Base-by-base conservation (phyloP, 1,140 invertebrate species). In the Campoletis sonorensis region DNA sequence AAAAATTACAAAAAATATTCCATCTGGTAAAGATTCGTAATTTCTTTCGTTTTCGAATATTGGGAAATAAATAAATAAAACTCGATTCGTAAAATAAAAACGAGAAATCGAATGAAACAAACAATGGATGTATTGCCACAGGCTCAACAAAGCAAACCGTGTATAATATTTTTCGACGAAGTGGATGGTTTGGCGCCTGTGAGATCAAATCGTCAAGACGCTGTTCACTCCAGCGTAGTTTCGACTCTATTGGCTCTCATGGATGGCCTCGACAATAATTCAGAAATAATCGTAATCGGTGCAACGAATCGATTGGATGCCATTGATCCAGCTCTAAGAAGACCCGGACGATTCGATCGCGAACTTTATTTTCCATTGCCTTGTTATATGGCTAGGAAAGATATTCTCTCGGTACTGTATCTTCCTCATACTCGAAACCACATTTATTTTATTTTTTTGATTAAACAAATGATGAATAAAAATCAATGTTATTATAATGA, bases 131-230 rank as follows among this genome's bases (percentile, higher is more conserved):
- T 30, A 88, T 85, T 80, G 82, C n/a, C n/a, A n/a, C 93, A 91
- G 94, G 95, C 95, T 0, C 90, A 94, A 68, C 94, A 95, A 88
- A 94, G 94, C 85, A 94, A 94, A 73, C 95, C 95, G 4, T 94
- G 94, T 79, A 96, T 95, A 4, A 95, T 96, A 68, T 96, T 96
- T 85, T 95, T 96, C 80, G 96, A 96, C 90, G 95, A 96, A 89
- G 94, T 96, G 26, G 95, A 96, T 84, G 95, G 95, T 1, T 89
- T 96, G n/a, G 95, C 95, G 81, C 94, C 94, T 0, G 92, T 93
- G 33, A 88, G 96, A 83, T 95, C 95, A 7, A 91, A 90, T 26
- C 92, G 93, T 16, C 93, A 94, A 75, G 95, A 96, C 85, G 95
- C 96, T 84, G 95, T 95, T 88, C 84, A 95, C 90, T 88, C 91